Evolutionary conservation across 2,888 invertebrate genomes (phyloP), one percentile per base, ranked within the genome.

Genomic region (Antheraea assamensis): DNA sequence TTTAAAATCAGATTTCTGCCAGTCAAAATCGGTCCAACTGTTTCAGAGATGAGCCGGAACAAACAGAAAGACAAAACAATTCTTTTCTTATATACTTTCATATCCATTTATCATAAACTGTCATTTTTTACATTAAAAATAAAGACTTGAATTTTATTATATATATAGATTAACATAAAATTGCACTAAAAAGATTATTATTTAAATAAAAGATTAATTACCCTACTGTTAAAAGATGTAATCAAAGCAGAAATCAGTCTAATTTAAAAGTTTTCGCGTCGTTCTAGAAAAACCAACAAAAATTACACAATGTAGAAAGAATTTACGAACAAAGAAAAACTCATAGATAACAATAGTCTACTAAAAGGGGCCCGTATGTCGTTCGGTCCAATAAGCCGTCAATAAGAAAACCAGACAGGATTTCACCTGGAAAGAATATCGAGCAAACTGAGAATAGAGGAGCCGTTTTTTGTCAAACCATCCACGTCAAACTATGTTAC

Each of bases 401-500:
- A 80, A 81, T 81, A 81, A 81, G 75, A 75, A 78, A 79, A 78
- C 74, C 71, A 75, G 76, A 80, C 76, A 75, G 74, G 76, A 76
- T 79, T 75, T 78, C 73, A 71, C 75, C 71, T 64, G 76, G 27
- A 78, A 78, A 81, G 76, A 80, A 78, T 79, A 76, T 79, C 76
- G 74, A 78, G 75, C 76, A 75, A 75, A 77, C 76, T 75, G 68
- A 72, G 71, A 77, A 75, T 74, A 75, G 70, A 73, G 68, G 71
- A 70, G 73, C 70, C 73, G 58, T 64, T 77, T 81, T 80, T 83
- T 80, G 79, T 81, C 77, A 78, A 81, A 78, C 76, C 79, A 82
- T 81, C 77, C 79, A 75, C 76, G 82, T 82, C 82, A 80, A 74
- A 71, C 64, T 75, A 72, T 24, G 79, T 83, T 83, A 81, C 76